These are phyloP conservation scores for Delphinapterus leucas DNA, from an alignment of 2,113 vertebrate genomes.

Conservation along the genomic window DNA sequence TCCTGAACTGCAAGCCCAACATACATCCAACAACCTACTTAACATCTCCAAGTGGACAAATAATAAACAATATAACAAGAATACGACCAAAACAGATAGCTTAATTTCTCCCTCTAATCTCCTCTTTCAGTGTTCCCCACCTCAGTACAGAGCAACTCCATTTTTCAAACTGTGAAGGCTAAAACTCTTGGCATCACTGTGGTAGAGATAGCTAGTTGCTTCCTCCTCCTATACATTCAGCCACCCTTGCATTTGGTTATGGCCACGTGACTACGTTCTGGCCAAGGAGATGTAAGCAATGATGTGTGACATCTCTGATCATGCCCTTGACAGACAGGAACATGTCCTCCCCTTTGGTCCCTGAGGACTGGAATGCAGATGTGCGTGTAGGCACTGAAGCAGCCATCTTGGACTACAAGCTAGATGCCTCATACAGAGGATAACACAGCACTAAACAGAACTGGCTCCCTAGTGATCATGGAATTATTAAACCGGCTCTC, in stretches of 20 bases:
- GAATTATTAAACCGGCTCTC: background rate
- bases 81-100: background rate
- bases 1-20: background rate
- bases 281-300: background rate
- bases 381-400: background rate
- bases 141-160: background rate
- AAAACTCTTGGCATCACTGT: background rate
- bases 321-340: background rate
- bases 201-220: background rate
- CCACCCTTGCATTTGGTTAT: background rate
- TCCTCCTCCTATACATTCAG: background rate
- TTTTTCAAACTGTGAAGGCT: background rate
- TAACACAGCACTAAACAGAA: background rate
- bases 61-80: background rate
- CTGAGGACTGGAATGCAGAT: background rate
- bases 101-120: background rate
- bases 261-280: background rate
- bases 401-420: background rate
- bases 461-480: background rate
- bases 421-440: background rate
- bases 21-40: background rate
- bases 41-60: background rate
- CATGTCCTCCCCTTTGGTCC: background rate
- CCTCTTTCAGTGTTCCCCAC: background rate
- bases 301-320: background rate